Conservation (phyloP, 2,113 vertebrate species). For the Amazona vittata region DNA sequence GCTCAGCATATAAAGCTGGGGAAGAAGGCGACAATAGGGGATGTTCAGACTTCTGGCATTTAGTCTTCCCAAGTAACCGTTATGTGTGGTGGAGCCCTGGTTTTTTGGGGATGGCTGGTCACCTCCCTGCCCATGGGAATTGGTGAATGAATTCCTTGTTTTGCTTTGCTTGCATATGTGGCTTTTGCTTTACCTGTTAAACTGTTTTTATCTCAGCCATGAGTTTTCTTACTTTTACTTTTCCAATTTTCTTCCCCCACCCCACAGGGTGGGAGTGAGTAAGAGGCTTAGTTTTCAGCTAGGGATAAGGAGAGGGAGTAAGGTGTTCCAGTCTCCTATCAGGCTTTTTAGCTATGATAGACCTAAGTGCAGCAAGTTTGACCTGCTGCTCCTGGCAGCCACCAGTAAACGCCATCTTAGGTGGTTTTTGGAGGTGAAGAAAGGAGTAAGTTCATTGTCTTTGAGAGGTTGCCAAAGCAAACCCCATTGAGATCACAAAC, state of each 20-base stretch:
- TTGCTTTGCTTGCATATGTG: neutral
- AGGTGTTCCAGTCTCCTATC: accelerated
- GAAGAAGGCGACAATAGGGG: no score
- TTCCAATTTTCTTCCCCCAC: neutral
- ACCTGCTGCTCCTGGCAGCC: neutral
- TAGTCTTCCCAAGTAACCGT: no score
- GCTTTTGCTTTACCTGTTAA: neutral
- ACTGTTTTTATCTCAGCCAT: neutral
- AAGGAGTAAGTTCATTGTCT: neutral
- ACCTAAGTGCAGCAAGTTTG: neutral
- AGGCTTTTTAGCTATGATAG: neutral
- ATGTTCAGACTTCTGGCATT: no score
- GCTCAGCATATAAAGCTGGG: no score
- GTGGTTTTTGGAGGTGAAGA: neutral
- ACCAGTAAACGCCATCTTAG: neutral
- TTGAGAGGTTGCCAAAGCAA: neutral
- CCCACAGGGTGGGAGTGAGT: neutral
- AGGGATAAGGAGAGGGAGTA: neutral
- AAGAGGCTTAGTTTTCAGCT: neutral
- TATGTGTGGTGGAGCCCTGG: no score
- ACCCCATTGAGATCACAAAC: neutral
- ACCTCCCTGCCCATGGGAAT: neutral
- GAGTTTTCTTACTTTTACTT: neutral
- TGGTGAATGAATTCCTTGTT: neutral
- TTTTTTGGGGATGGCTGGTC: neutral